phyloP scores from a whole-genome alignment of 2,113 vertebrate species.

The Holacanthus passer region DNA sequence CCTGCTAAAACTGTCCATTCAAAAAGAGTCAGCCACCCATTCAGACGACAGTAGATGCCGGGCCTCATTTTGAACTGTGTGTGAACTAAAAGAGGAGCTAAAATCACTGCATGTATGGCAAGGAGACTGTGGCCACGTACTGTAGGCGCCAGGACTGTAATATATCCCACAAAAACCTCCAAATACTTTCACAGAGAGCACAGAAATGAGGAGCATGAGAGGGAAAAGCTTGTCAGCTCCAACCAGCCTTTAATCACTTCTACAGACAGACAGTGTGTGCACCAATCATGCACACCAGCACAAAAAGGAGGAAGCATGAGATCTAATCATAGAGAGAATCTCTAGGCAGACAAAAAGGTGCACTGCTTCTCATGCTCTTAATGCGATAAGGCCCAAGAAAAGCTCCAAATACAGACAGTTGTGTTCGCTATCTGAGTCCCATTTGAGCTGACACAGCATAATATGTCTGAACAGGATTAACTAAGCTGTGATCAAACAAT shows the following conservation, averaged over 20 bases:
- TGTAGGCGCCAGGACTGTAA: conserved; percentile 3
- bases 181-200: conserved; percentile 19
- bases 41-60: not conserved
- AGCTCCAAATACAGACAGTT: conserved; percentile 23
- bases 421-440: not conserved
- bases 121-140: not conserved
- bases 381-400: conserved; percentile 5
- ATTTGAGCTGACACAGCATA: conserved; percentile 44
- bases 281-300: conserved; percentile 5
- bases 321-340: conserved; percentile 41
- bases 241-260: conserved; percentile 23
- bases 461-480: conserved; percentile 66
- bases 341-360: conserved; percentile 3
- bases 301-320: conserved; percentile 7
- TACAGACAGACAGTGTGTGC: not conserved
- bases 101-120: not conserved
- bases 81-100: conserved; percentile 7
- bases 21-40: conserved; percentile 8
- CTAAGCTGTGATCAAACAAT: conserved; percentile 74
- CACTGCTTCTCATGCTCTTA: not conserved
- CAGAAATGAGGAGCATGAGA: not conserved
- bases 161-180: not conserved
- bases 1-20: conserved; percentile 21
- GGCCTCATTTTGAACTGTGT: not conserved
- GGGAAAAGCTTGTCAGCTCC: conserved; percentile 7